Percentiles rank a stretch among this genome's conserved stretches.
Conservation (phyloP, 2,888 invertebrate species). For the Pinctada fucata region DNA sequence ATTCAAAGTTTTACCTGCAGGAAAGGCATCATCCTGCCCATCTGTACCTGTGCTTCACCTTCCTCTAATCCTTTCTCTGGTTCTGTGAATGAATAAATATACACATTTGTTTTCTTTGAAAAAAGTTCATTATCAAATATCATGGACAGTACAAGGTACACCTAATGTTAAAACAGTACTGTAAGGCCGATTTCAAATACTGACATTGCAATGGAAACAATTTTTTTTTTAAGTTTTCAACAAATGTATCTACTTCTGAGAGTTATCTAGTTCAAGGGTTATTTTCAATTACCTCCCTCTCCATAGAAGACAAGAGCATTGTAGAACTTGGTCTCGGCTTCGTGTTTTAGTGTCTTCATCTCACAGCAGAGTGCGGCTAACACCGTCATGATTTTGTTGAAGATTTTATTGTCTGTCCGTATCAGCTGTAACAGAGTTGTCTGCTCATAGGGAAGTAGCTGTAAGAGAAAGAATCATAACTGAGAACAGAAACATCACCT, state of each 20-base stretch:
- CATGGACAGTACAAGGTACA: too few species aligned
- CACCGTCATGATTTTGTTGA: conserved; percentile 85
- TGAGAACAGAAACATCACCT: too few species aligned
- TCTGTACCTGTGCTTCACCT: conserved; percentile 78
- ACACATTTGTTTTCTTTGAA: neutral
- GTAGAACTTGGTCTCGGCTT: conserved; percentile 82
- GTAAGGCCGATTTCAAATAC: too few species aligned
- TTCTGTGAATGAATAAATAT: conserved; percentile 51
- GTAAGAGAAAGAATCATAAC: neutral
- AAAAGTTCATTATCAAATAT: too few species aligned
- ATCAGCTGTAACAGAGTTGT: conserved; percentile 84
- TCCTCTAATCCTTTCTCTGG: conserved; percentile 76
- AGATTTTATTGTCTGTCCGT: conserved; percentile 88
- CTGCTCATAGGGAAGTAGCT: conserved; percentile 82
- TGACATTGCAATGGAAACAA: too few species aligned
- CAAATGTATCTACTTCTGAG: too few species aligned
- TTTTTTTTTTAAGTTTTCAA: too few species aligned
- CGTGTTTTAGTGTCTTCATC: conserved; percentile 83
- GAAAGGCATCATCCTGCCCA: conserved; percentile 78
- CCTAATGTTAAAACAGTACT: too few species aligned
- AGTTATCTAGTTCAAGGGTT: too few species aligned
- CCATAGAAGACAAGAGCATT: conserved; percentile 83
- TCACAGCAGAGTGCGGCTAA: conserved; percentile 89
- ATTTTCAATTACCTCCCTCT: conserved; percentile 80
- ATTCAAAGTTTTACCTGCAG: conserved; percentile 75